These are phyloP conservation scores for Aramus guarauna DNA, from an alignment of 2,113 vertebrate species.

Conservation along the genomic window DNA sequence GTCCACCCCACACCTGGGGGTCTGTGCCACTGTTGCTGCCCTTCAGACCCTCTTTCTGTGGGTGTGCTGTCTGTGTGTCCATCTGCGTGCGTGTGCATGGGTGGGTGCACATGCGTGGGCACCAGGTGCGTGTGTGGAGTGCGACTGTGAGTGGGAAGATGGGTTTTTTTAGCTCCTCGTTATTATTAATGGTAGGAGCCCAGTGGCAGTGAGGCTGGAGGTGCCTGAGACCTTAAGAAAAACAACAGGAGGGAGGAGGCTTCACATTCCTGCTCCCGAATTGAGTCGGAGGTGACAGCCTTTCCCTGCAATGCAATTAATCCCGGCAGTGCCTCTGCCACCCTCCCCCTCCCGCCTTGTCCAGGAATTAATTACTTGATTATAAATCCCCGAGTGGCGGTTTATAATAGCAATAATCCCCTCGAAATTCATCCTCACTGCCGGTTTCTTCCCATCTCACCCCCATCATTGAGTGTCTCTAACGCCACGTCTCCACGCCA, in stretches of 20 bases:
- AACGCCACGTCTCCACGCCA: accelerated
- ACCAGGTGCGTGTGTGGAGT: not conserved
- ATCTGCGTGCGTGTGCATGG: not conserved
- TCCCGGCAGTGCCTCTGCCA: conserved; percentile 29
- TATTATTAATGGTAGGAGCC: not conserved
- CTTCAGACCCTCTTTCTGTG: not conserved
- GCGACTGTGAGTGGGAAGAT: not conserved
- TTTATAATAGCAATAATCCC: conserved; percentile 66
- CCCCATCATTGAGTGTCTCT: not conserved
- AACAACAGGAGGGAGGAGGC: conserved; percentile 21
- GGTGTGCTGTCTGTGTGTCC: not conserved
- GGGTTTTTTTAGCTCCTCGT: not conserved
- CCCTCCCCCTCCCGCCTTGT: conserved; percentile 43
- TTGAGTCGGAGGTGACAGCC: conserved; percentile 48
- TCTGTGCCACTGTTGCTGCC: not conserved
- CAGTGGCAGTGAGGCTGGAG: not conserved
- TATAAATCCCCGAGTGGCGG: conserved; percentile 44
- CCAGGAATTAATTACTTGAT: conserved; percentile 72
- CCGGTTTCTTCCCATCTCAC: not conserved
- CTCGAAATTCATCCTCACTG: conserved; percentile 44
- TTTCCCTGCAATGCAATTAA: conserved; percentile 58
- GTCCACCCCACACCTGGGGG: accelerated
- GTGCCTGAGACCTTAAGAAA: not conserved
- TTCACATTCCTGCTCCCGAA: conserved; percentile 9
- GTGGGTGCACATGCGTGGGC: not conserved